Conservation (phyloP, 2,113 vertebrate species). For the Chrysemys picta region DNA sequence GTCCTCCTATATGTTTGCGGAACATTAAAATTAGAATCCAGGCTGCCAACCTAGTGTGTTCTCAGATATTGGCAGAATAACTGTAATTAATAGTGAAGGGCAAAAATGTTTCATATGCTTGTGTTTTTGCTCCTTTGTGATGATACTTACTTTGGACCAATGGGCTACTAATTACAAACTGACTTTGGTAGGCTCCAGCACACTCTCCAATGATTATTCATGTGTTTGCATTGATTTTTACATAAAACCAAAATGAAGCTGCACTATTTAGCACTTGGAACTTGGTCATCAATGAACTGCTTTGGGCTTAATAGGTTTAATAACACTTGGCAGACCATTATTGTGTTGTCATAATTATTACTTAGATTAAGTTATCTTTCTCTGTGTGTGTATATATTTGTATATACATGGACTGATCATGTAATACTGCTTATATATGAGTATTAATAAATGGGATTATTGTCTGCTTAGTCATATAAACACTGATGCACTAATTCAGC, state of each 20-base stretch:
- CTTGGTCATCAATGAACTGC: conserved; percentile 82
- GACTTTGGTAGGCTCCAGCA: conserved; percentile 72
- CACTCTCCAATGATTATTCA: conserved; percentile 80
- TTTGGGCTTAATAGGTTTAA: conserved; percentile 78
- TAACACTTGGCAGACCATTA: conserved; percentile 77
- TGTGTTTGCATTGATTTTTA: conserved; percentile 81
- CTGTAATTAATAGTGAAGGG: conserved; percentile 56
- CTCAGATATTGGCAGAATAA: neutral
- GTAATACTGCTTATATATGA: neutral
- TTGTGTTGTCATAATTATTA: conserved; percentile 77
- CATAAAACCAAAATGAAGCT: conserved; percentile 78
- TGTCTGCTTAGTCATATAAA: conserved; percentile 44
- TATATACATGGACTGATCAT: conserved; percentile 10
- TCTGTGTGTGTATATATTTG: conserved; percentile 57
- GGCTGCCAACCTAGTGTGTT: neutral
- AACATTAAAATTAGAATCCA: neutral
- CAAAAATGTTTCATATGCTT: conserved; percentile 39
- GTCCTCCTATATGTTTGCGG: neutral
- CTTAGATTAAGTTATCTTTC: conserved; percentile 70
- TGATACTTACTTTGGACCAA: conserved; percentile 73
- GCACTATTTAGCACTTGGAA: conserved; percentile 79
- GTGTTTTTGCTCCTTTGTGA: conserved; percentile 47
- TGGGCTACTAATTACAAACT: conserved; percentile 79
- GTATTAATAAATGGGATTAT: neutral
- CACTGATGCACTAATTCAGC: conserved; percentile 2